Conservation (phyloP, 1,140 invertebrate species). For the Diachasma alloeum region DNA sequence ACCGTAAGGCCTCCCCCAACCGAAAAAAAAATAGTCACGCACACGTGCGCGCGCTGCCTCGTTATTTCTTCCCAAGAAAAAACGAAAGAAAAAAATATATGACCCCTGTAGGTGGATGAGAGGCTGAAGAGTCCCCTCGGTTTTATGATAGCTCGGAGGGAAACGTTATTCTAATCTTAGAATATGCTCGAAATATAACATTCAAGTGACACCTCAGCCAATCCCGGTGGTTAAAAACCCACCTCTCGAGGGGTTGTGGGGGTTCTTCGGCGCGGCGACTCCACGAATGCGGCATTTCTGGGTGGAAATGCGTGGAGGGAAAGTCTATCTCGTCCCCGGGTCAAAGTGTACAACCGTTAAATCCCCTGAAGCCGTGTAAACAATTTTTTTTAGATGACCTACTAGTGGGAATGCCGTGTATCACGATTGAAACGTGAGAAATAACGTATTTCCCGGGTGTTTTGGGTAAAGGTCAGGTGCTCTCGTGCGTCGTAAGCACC, state of each 20-base stretch:
- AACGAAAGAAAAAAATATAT: not conserved
- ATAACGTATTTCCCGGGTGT: too few species aligned
- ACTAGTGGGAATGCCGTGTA: too few species aligned
- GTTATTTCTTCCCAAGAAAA: not conserved
- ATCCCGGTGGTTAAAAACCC: slow-evolving; percentile 17
- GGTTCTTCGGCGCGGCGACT: not conserved
- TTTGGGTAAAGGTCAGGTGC: too few species aligned
- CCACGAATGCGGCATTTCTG: not conserved
- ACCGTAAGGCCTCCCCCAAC: not conserved
- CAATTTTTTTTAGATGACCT: too few species aligned
- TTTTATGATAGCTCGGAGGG: slow-evolving; percentile 19
- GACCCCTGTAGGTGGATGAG: slow-evolving; percentile 17
- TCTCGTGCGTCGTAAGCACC: too few species aligned
- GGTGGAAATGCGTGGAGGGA: not conserved
- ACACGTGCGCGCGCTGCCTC: not conserved
- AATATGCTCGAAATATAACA: slow-evolving; percentile 61
- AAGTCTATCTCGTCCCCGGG: not conserved
- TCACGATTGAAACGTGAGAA: too few species aligned
- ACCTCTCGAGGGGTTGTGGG: not conserved
- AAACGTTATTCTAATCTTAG: slow-evolving; percentile 58
- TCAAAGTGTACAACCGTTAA: not conserved
- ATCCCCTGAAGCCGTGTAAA: not conserved
- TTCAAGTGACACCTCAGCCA: slow-evolving; percentile 43
- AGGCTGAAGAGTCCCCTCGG: slow-evolving; percentile 14
- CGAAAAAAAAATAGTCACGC: not conserved